Percentiles rank a stretch among this genome's conserved stretches.
Evolutionary conservation across 2,797 vertebrate genomes (phyloP).

Genomic region (Garrulus glandarius): DNA sequence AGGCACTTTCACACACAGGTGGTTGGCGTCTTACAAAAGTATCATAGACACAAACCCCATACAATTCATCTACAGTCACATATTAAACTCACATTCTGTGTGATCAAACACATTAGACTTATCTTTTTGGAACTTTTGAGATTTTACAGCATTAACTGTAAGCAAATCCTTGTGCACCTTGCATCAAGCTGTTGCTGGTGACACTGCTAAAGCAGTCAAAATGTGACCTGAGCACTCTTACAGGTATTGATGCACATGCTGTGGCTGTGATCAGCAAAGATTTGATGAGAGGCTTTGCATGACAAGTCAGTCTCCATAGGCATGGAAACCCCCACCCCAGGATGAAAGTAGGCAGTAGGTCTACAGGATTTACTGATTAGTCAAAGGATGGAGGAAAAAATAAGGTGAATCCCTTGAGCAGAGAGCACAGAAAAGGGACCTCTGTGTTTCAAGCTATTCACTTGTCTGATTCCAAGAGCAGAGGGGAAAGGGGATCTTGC

Average conservation of each 20-base stretch:
- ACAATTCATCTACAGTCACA: neutral
- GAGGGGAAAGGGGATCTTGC: neutral
- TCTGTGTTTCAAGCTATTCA: neutral
- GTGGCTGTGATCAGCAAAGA: neutral
- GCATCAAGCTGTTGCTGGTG: neutral
- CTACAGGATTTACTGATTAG: neutral
- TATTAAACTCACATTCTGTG: neutral
- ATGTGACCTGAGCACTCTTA: too few relatives aligned
- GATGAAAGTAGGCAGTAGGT: neutral
- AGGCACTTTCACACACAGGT: neutral
- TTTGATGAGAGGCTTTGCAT: neutral
- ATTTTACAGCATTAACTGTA: neutral
- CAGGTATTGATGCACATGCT: fast-evolving
- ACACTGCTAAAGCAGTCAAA: neutral
- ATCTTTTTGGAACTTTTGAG: neutral
- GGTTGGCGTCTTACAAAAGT: neutral
- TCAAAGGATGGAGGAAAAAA: neutral
- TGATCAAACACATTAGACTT: neutral
- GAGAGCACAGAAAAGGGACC: neutral
- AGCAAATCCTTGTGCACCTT: neutral
- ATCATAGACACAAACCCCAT: neutral
- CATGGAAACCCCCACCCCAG: neutral
- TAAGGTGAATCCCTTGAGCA: neutral
- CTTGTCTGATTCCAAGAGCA: neutral
- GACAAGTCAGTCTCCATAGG: neutral